These are phyloP conservation scores for Tragelaphus oryx DNA, from an alignment of 2,797 vertebrate genomes.

Conservation along the genomic window DNA sequence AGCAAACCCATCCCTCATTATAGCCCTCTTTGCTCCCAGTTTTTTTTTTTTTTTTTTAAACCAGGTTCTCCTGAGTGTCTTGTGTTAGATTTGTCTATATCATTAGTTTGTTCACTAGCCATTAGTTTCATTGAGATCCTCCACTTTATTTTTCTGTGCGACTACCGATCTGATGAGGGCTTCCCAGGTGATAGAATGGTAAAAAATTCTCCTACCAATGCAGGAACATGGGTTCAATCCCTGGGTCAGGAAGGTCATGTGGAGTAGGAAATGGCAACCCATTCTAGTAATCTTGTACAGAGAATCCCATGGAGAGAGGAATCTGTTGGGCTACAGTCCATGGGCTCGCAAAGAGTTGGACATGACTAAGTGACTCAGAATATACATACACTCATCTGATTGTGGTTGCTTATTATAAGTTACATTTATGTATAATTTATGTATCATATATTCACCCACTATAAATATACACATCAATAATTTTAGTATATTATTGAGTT, in stretches of 20 bases:
- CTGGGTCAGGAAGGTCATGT: not conserved
- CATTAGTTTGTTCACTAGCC: not conserved
- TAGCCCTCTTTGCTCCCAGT: not conserved
- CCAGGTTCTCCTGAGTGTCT: not conserved
- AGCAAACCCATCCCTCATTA: not conserved
- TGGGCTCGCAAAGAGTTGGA: not conserved
- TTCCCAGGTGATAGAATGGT: not conserved
- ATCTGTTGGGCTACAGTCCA: not conserved
- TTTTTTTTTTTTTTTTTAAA: too few species aligned
- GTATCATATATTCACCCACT: not conserved
- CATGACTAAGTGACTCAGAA: not conserved
- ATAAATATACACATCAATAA: not conserved
- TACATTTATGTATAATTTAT: not conserved
- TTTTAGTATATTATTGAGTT: not conserved
- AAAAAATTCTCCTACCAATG: not conserved
- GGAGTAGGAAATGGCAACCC: not conserved
- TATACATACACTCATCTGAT: not conserved
- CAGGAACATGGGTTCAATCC: not conserved
- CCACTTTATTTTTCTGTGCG: not conserved
- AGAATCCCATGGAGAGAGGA: not conserved
- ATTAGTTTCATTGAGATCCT: not conserved
- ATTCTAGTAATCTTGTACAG: not conserved
- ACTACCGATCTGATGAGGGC: not conserved
- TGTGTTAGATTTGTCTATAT: not conserved
- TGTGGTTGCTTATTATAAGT: not conserved